phyloP scores from a whole-genome alignment of 2,797 vertebrate genomes.

The Adelosebastes latens region DNA sequence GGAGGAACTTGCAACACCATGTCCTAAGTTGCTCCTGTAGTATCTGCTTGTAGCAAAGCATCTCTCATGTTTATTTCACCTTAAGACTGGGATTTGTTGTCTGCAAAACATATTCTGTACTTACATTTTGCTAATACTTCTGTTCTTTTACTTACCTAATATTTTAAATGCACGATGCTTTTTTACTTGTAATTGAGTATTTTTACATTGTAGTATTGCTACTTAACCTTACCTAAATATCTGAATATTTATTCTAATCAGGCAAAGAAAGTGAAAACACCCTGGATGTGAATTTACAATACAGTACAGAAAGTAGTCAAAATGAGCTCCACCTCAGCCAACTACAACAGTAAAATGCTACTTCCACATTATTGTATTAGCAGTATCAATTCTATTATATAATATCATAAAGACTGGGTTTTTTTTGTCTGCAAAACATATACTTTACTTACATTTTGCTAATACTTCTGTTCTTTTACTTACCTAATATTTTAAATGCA shows the following conservation, averaged over 20 bases:
- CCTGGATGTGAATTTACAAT: too few species aligned
- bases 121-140: too few species aligned
- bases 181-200: background rate
- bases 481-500: background rate
- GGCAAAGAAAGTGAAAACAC: background rate
- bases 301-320: background rate
- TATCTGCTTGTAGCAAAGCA: too few species aligned
- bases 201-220: background rate
- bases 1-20: too few species aligned
- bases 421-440: background rate
- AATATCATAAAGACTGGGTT: too few species aligned
- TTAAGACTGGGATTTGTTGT: background rate
- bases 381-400: too few species aligned
- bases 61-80: too few species aligned
- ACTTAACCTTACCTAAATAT: background rate
- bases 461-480: background rate
- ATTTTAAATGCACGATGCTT: background rate
- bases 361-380: background rate
- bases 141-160: background rate
- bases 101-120: background rate
- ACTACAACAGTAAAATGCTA: background rate
- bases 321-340: background rate
- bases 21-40: too few species aligned
- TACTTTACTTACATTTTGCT: background rate
- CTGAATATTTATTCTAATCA: background rate